Evolutionary conservation across 2,797 vertebrate species (phyloP).

Genomic region (Anguilla anguilla): DNA sequence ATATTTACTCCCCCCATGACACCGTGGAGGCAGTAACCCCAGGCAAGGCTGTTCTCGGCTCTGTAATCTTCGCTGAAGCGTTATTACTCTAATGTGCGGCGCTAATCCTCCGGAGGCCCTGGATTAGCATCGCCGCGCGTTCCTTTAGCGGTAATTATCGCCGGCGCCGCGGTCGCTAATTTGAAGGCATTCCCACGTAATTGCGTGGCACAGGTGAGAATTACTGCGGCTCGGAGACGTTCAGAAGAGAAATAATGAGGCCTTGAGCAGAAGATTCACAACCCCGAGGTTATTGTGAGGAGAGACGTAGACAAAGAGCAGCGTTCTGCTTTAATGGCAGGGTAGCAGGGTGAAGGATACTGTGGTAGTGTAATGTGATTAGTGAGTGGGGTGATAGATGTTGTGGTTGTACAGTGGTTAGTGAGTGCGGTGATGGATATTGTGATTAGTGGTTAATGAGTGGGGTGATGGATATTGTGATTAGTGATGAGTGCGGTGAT

Average conservation of each 20-base stretch:
- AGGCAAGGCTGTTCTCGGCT: not conserved
- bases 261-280: not conserved
- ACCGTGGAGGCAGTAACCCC: not conserved
- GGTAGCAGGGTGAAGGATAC: no score
- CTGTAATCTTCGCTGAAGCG: slow-evolving; percentile 1
- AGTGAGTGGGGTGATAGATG: not conserved
- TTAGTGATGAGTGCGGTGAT: not conserved
- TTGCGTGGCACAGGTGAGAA: not conserved
- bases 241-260: not conserved
- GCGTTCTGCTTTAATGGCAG: not conserved
- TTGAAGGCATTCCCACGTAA: not conserved
- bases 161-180: not conserved
- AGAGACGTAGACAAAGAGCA: not conserved
- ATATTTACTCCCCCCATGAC: not conserved
- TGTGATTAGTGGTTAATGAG: not conserved
- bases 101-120: not conserved
- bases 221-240: not conserved
- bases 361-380: not conserved
- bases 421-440: not conserved
- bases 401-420: not conserved
- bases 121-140: not conserved
- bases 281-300: not conserved
- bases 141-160: not conserved
- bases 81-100: not conserved
- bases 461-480: not conserved